phyloP scores from a whole-genome alignment of 2,888 invertebrate species.

The Patella caerulea region DNA sequence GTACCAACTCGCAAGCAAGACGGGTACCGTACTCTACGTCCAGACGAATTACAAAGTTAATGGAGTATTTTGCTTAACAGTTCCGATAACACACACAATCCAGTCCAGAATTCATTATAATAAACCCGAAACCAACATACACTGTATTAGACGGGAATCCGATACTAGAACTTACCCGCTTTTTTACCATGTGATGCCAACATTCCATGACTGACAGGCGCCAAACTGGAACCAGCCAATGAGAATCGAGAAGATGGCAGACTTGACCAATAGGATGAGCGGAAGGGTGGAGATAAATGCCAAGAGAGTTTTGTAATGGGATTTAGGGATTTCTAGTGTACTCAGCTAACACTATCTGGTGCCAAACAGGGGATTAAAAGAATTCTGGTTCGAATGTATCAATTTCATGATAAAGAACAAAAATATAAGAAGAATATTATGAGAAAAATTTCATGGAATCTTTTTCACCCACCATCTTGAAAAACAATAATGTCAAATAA shows the following conservation, averaged over 20 bases:
- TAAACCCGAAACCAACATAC: not conserved
- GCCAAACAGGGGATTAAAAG: conserved; percentile 4
- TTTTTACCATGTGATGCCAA: conserved; percentile 2
- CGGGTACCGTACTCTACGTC: too few species aligned
- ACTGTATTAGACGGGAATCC: not conserved
- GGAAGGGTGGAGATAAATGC: not conserved
- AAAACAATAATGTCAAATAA: too few species aligned
- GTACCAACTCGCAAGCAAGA: too few species aligned
- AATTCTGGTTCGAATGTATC: not conserved
- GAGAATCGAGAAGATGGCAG: not conserved
- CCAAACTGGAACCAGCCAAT: not conserved
- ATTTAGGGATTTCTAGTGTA: not conserved
- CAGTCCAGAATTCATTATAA: conserved; percentile 9
- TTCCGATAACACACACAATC: conserved; percentile 1
- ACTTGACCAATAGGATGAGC: not conserved
- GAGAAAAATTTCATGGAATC: too few species aligned
- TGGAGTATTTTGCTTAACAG: too few species aligned
- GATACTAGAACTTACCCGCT: not conserved
- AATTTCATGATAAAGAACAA: not conserved
- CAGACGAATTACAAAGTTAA: too few species aligned
- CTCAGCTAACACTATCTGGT: conserved; percentile 1
- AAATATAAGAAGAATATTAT: too few species aligned
- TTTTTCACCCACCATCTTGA: too few species aligned
- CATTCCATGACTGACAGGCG: conserved; percentile 5
- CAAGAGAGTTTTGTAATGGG: not conserved